Conservation (phyloP, 1,140 invertebrate species). For the Euborellia annulipes region DNA sequence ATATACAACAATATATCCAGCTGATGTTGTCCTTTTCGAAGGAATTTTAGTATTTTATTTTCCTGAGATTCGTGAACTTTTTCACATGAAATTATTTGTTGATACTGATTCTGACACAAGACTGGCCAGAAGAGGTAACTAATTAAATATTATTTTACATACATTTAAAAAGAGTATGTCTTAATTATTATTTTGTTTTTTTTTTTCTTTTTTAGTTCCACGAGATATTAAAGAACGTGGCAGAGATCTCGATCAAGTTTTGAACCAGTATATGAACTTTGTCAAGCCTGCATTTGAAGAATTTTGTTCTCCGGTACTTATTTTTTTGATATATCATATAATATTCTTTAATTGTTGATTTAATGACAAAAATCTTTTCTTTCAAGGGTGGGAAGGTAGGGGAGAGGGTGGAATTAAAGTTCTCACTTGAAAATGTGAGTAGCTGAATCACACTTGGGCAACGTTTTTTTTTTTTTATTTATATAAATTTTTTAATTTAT, state of each 20-base stretch:
- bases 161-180: neutral
- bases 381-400: too few relatives aligned
- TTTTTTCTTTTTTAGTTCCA: conserved; percentile 47
- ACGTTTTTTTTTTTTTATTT: too few relatives aligned
- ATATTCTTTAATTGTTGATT: too few relatives aligned
- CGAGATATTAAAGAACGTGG: conserved; percentile 89
- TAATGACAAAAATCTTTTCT: neutral
- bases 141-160: conserved; percentile 10
- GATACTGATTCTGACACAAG: conserved; percentile 97
- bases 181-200: conserved; percentile 3
- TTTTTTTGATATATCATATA: conserved; percentile 1
- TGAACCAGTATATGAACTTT: conserved; percentile 93
- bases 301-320: conserved; percentile 87
- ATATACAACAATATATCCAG: conserved; percentile 77
- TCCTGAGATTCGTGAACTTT: conserved; percentile 81
- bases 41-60: conserved; percentile 98
- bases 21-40: conserved; percentile 95
- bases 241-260: conserved; percentile 81
- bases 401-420: too few relatives aligned
- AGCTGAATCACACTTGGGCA: too few relatives aligned
- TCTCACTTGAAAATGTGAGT: too few relatives aligned
- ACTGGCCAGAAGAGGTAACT: conserved; percentile 76
- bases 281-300: conserved; percentile 99
- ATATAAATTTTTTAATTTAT: too few relatives aligned
- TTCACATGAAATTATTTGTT: conserved; percentile 99